These are phyloP conservation scores for Microctonus aethiopoides DNA, from an alignment of 2,888 invertebrate species.

Conservation along the genomic window DNA sequence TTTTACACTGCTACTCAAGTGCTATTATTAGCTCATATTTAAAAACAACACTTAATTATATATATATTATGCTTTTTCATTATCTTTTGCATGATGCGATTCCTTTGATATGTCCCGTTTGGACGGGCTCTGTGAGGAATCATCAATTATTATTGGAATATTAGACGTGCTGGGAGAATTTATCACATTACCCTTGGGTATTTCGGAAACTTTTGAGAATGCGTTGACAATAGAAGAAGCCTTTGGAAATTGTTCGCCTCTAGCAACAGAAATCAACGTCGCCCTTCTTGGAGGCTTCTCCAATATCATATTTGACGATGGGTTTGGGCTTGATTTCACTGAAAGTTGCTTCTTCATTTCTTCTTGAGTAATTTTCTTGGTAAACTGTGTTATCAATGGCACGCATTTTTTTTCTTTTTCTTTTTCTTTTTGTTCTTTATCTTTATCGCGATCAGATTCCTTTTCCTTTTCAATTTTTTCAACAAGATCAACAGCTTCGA, in stretches of 20 bases:
- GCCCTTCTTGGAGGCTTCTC: slow-evolving; percentile 55
- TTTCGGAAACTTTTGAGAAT: slow-evolving; percentile 31
- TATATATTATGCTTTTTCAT: neutral
- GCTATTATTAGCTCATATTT: slow-evolving; percentile 2
- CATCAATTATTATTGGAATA: slow-evolving; percentile 39
- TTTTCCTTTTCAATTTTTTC: slow-evolving; percentile 43
- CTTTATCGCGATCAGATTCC: slow-evolving; percentile 35
- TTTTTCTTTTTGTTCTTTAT: slow-evolving; percentile 40
- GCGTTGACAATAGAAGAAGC: slow-evolving; percentile 44
- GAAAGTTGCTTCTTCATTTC: slow-evolving; percentile 59
- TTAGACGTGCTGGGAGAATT: slow-evolving; percentile 31
- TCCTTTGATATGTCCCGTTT: neutral
- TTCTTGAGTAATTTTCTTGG: slow-evolving; percentile 63
- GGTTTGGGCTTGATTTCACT: slow-evolving; percentile 42
- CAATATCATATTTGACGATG: slow-evolving; percentile 26
- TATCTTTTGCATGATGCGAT: neutral
- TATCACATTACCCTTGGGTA: slow-evolving; percentile 38
- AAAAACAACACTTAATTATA: neutral
- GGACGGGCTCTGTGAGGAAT: slow-evolving; percentile 9
- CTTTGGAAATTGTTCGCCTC: slow-evolving; percentile 54
- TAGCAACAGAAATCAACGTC: slow-evolving; percentile 55
- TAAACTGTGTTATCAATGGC: slow-evolving; percentile 68
- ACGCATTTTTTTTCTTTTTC: slow-evolving; percentile 57
- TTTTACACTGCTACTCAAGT: slow-evolving; percentile 2
- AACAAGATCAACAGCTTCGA: slow-evolving; percentile 30